Conservation (phyloP, 2,113 vertebrate species). For the Artemisiospiza belli region DNA sequence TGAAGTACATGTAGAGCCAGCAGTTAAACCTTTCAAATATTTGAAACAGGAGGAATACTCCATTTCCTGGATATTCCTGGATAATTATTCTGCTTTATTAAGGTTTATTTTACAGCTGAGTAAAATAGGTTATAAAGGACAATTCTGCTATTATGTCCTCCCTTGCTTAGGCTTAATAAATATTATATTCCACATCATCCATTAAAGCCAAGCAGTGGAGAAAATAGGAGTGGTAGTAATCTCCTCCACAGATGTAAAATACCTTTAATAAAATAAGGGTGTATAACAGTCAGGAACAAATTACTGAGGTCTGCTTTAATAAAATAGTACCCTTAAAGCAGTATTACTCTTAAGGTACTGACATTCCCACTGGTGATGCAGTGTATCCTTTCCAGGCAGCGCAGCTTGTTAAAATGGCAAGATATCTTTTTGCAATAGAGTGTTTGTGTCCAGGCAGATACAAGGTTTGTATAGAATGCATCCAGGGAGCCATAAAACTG, state of each 20-base stretch:
- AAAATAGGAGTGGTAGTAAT: constrained; percentile 63
- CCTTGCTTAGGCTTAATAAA: constrained; percentile 64
- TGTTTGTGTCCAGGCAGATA: constrained; percentile 69
- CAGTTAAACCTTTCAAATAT: constrained; percentile 38
- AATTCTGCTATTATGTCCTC: constrained; percentile 61
- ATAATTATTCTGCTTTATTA: constrained; percentile 72
- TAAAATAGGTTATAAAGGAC: constrained; percentile 67
- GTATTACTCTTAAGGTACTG: constrained; percentile 57
- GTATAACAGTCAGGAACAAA: constrained; percentile 71
- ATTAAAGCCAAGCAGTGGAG: constrained; percentile 63
- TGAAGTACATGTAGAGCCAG: not conserved
- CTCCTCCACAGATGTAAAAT: constrained; percentile 68
- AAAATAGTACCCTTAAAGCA: constrained; percentile 72
- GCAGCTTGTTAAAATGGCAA: constrained; percentile 61
- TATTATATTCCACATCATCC: constrained; percentile 58
- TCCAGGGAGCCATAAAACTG: constrained; percentile 71
- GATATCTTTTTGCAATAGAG: constrained; percentile 67
- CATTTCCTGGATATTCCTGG: constrained; percentile 16
- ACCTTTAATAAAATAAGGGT: constrained; percentile 69
- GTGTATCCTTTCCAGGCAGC: constrained; percentile 50
- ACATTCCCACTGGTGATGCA: constrained; percentile 46
- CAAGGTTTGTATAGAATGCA: constrained; percentile 61
- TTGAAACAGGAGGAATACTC: not conserved
- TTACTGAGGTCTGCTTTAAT: constrained; percentile 67
- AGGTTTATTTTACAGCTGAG: constrained; percentile 69